Evolutionary conservation across 1,140 invertebrate genomes (phyloP).

Genomic region (Brachionus sp.): DNA sequence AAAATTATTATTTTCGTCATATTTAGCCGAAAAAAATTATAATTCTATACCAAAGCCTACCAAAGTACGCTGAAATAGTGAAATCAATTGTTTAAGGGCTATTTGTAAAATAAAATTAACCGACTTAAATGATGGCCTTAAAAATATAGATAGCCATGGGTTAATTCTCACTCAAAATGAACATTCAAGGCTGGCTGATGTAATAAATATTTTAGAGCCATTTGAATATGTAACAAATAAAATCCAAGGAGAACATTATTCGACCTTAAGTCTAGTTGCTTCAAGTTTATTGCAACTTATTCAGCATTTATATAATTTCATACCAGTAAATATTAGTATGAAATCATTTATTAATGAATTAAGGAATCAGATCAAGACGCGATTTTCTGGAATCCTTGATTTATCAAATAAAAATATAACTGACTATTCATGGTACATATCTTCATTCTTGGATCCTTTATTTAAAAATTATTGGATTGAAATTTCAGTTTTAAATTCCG

Average conservation of each 20-base stretch:
- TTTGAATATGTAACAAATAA: background rate
- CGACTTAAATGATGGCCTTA: background rate
- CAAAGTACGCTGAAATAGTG: background rate
- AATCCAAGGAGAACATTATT: background rate
- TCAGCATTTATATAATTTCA: background rate
- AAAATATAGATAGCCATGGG: background rate
- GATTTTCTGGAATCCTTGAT: too few relatives aligned
- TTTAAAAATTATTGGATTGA: too few relatives aligned
- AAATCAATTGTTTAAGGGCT: background rate
- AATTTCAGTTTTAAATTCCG: too few relatives aligned
- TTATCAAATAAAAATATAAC: too few relatives aligned
- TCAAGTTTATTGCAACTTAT: background rate
- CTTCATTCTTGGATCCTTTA: too few relatives aligned
- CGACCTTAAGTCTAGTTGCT: background rate
- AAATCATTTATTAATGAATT: too few relatives aligned
- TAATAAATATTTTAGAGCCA: too few relatives aligned
- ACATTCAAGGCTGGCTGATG: too few relatives aligned
- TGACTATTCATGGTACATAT: background rate
- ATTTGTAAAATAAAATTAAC: background rate
- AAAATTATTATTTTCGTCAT: too few relatives aligned
- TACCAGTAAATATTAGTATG: background rate
- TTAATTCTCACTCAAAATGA: too few relatives aligned
- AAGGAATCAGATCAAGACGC: background rate
- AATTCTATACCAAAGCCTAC: background rate
- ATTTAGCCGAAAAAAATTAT: background rate